Conservation (phyloP, 2,113 vertebrate genomes). For the Pseudopodoces humilis region DNA sequence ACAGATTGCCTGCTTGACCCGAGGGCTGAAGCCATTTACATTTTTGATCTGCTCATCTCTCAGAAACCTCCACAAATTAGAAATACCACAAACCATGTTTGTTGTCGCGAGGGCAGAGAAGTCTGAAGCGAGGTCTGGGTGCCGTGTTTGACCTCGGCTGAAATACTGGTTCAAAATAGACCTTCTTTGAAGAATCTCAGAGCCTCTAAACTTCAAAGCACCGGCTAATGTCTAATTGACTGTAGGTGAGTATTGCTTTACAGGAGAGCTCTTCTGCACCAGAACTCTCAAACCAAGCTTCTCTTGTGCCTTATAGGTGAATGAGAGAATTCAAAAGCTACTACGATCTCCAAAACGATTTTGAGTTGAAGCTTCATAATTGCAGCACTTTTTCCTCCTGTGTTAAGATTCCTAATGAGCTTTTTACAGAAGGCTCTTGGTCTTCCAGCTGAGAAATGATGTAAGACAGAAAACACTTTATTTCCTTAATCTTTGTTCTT, state of each 20-base stretch:
- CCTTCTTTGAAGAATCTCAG: slow-evolving; percentile 29
- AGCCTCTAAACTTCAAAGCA: slow-evolving; percentile 8
- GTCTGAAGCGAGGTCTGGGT: background rate
- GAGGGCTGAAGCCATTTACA: slow-evolving; percentile 59
- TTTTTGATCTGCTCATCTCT: slow-evolving; percentile 61
- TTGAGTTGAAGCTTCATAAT: background rate
- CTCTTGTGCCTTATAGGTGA: background rate
- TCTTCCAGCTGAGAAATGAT: background rate
- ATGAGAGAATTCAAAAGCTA: background rate
- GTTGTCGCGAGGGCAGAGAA: background rate
- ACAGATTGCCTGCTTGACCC: slow-evolving; percentile 61
- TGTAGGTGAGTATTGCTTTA: slow-evolving; percentile 1
- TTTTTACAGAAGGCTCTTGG: background rate
- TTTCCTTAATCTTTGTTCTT: background rate
- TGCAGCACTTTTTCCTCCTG: background rate
- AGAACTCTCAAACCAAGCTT: background rate
- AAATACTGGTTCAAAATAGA: background rate
- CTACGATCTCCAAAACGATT: background rate
- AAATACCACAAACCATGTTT: slow-evolving; percentile 33
- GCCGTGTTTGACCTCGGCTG: background rate
- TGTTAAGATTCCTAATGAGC: background rate
- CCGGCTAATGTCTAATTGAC: background rate
- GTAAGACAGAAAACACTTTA: background rate
- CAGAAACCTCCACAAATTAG: slow-evolving; percentile 37
- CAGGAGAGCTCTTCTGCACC: background rate